A percentile compares a stretch with the other conserved stretches of the same genome.
phyloP scores from a whole-genome alignment of 2,888 invertebrate genomes.

The Drosophila pseudotakahashii region DNA sequence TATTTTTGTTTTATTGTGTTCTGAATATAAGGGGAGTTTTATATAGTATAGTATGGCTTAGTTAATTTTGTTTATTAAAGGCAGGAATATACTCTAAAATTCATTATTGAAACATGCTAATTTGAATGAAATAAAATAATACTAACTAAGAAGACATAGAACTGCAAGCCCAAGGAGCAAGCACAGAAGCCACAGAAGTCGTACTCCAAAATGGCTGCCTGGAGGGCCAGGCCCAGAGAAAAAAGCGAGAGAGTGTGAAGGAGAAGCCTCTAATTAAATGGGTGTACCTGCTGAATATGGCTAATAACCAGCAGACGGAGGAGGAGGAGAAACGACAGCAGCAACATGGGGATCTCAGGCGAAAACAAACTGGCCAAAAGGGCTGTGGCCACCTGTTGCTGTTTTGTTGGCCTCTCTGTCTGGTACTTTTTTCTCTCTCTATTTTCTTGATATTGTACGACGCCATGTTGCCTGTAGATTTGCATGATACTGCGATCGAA shows the following conservation, averaged over 20 bases:
- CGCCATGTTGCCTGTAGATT: conserved; percentile 38
- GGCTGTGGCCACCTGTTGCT: conserved; percentile 63
- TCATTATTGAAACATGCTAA: too few species aligned
- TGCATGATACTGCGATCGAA: conserved; percentile 33
- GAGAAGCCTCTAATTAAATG: conserved; percentile 68
- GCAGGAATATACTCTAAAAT: too few species aligned
- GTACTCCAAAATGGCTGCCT: conserved; percentile 56
- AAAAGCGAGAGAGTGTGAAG: conserved; percentile 37
- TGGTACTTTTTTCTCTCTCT: background rate
- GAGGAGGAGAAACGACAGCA: conserved; percentile 12
- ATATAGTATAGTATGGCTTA: too few species aligned
- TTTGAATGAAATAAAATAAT: too few species aligned
- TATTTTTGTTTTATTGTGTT: too few species aligned
- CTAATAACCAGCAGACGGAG: conserved; percentile 59
- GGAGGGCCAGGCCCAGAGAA: conserved; percentile 16
- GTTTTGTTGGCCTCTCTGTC: conserved; percentile 15
- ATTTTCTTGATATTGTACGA: background rate
- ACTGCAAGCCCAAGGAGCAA: background rate
- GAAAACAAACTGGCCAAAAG: conserved; percentile 33
- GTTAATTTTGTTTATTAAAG: too few species aligned
- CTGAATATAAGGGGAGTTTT: too few species aligned
- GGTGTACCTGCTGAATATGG: conserved; percentile 70
- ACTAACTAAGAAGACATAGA: background rate
- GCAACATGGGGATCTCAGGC: conserved; percentile 22
- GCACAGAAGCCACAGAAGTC: conserved; percentile 9